A percentile compares a stretch with the other conserved stretches of the same genome.
Conservation (phyloP, 2,797 vertebrate genomes). For the Sparus aurata region DNA sequence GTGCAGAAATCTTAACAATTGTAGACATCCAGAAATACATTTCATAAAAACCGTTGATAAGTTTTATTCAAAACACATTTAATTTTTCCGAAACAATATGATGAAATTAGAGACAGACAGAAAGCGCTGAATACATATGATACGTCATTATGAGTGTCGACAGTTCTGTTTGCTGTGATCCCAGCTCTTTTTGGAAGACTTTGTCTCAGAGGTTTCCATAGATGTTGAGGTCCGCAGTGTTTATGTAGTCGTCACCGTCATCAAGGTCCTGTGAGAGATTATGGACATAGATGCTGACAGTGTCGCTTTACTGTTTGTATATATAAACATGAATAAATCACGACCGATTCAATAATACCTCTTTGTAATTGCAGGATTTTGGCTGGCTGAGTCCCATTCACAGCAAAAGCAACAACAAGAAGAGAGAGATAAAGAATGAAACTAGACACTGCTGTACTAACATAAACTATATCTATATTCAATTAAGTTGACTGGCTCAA, state of each 20-base stretch:
- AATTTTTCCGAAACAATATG: neutral
- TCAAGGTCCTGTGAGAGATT: conserved; percentile 49
- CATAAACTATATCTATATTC: neutral
- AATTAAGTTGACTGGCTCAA: neutral
- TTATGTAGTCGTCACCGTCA: conserved; percentile 60
- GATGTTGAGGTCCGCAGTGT: conserved; percentile 62
- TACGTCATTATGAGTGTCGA: neutral
- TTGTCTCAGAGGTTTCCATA: conserved; percentile 67
- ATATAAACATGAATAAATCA: neutral
- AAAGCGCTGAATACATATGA: neutral
- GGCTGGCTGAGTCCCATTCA: conserved; percentile 49
- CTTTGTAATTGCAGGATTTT: conserved; percentile 38
- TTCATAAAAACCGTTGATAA: neutral
- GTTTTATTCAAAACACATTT: neutral
- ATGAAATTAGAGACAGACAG: neutral
- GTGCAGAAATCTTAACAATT: neutral
- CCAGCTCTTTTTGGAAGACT: neutral
- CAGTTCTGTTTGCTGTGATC: neutral
- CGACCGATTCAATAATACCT: conserved; percentile 38
- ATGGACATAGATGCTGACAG: neutral
- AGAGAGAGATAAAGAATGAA: neutral
- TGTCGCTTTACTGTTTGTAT: neutral
- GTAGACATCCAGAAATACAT: neutral
- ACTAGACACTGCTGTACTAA: conserved; percentile 3
- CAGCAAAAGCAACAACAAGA: conserved; percentile 1